Conservation (phyloP, 2,797 vertebrate species). For the Halcyon chelicuti region DNA sequence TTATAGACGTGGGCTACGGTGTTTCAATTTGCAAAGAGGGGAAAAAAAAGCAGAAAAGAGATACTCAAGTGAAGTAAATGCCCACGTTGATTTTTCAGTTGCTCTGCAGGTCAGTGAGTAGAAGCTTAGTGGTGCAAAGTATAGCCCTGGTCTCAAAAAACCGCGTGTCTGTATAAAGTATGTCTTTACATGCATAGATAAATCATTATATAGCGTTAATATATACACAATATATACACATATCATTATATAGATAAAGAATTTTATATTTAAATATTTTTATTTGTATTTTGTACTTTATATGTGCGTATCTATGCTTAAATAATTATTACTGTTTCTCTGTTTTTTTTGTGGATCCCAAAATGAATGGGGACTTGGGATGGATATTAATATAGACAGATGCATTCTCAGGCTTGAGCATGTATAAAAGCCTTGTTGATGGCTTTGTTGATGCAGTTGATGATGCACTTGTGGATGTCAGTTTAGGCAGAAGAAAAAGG, state of each 20-base stretch:
- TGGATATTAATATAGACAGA: not conserved
- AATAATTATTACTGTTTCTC: not conserved
- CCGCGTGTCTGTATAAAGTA: not conserved
- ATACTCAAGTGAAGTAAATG: not conserved
- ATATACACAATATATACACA: not conserved
- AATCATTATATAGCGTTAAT: not conserved
- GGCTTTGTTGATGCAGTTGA: no score
- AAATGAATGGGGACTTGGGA: not conserved
- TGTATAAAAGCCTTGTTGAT: not conserved
- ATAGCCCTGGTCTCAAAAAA: not conserved
- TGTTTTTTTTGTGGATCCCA: not conserved
- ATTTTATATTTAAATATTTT: not conserved
- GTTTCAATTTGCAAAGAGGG: not conserved
- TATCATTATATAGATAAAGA: not conserved
- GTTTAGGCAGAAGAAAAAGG: not conserved
- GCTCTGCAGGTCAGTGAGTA: not conserved
- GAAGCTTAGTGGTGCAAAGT: not conserved
- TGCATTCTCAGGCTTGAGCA: not conserved
- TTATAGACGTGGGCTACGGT: not conserved
- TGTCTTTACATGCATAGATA: not conserved
- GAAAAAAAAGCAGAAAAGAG: not conserved
- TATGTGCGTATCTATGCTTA: not conserved
- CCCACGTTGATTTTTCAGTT: not conserved
- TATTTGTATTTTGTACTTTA: not conserved
- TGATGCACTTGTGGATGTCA: not conserved